Evolutionary conservation across 2,113 vertebrate genomes (phyloP), one percentile per base, ranked within the genome.

Genomic region (Thinocorus orbignyianus): DNA sequence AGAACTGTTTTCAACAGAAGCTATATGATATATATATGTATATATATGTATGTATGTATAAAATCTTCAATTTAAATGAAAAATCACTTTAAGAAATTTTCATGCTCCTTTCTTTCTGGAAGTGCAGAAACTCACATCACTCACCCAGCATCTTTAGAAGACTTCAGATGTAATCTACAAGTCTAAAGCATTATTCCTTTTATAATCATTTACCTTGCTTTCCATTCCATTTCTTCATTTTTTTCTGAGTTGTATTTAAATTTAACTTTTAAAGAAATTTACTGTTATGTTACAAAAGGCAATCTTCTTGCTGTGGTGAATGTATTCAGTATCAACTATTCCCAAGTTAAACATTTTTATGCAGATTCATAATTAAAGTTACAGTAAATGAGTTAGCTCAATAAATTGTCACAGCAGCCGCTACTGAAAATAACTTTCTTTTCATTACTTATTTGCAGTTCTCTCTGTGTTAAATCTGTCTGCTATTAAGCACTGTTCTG

Each of bases 351-450:
- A 93, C 54, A 79, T 91, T 81, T 94, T 69, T 61, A 92, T 91
- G 62, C 62, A 90, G 58, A 94, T 88, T 95, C 79, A 81, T 92
- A 83, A 86, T 88, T 92, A 77, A 91, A 91, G 74, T 81, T 61
- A 80, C 49, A 85, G 42, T 41, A 91, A 88, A 89, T 55, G 83
- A 95, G 81, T 89, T 95, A 70, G 55, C 57, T 81, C 42, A 60
- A 93, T 52, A 89, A 95, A 90, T 60, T 81, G 69, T 51, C 83
- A 92, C 33, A 86, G 86, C 83, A 91, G 80, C 33, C 26, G 1
- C 77, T 35, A 61, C 88, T 64, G 87, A 78, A 79, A 91, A 90
- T 87, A 87, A 81, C 73, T 81, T 49, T 31, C 28, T 79, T 73
- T 58, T 54, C 65, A 48, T 69, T 51, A 11, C 57, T 90, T 77